phyloP scores from a whole-genome alignment of 2,113 vertebrate species.

The Antechinus stuartii region DNA sequence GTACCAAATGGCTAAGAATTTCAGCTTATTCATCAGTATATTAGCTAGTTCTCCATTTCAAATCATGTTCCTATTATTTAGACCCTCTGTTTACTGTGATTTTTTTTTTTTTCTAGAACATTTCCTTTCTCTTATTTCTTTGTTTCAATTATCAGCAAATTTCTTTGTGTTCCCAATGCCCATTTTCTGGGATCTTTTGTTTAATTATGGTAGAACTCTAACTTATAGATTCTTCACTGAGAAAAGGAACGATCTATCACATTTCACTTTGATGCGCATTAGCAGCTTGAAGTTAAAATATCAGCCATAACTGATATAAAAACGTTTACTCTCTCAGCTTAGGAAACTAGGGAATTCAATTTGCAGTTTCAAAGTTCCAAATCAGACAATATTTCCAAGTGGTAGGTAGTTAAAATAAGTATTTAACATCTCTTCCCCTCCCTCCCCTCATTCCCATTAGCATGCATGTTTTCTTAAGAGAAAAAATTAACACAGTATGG shows the following conservation, averaged over 20 bases:
- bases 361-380: not conserved
- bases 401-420: not conserved
- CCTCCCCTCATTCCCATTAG: not conserved
- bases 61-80: not conserved
- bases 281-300: not conserved
- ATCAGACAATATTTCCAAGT: not conserved
- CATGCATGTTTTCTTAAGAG: not conserved
- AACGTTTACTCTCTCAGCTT: not conserved
- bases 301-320: constrained; percentile 17
- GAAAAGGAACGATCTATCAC: not conserved
- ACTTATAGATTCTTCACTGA: not conserved
- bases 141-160: not conserved
- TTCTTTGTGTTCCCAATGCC: not conserved
- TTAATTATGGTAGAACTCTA: not conserved
- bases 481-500: not conserved
- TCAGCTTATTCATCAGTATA: not conserved
- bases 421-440: not conserved
- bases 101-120: not conserved
- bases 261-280: constrained; percentile 37
- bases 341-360: constrained; percentile 13
- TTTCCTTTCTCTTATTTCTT: not conserved
- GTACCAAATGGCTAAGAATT: not conserved
- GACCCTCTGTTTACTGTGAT: not conserved
- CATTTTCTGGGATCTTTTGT: not conserved
- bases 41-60: not conserved